phyloP scores from a whole-genome alignment of 1,140 invertebrate genomes.

The Lepidurus packardi region DNA sequence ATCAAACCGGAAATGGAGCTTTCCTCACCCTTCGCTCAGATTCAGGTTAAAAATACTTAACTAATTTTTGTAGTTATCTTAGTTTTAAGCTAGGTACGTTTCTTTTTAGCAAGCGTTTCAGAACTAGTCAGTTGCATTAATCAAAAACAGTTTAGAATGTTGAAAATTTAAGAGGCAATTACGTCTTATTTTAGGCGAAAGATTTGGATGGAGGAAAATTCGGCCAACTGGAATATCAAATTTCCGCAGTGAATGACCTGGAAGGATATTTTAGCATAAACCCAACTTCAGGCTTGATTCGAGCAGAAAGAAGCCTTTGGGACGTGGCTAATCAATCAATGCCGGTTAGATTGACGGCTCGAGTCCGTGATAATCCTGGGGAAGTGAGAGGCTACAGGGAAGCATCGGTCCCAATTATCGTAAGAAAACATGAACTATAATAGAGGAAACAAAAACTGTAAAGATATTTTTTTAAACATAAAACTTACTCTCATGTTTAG shows the following conservation, averaged over 20 bases:
- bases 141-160: too few species aligned
- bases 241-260: conserved; percentile 52
- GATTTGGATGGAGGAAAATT: conserved; percentile 75
- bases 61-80: background rate
- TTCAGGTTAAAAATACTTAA: conserved; percentile 49
- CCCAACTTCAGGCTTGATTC: conserved; percentile 54
- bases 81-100: too few species aligned
- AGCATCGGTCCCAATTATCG: conserved; percentile 57
- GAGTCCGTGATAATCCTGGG: conserved; percentile 65
- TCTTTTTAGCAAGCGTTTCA: too few species aligned
- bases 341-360: conserved; percentile 67
- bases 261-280: conserved; percentile 68
- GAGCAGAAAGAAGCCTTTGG: conserved; percentile 24
- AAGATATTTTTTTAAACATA: conserved; percentile 10
- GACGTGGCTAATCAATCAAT: conserved; percentile 47
- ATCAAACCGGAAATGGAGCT: conserved; percentile 62
- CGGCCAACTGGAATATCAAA: conserved; percentile 65
- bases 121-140: too few species aligned
- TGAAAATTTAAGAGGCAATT: background rate
- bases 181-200: conserved; percentile 54
- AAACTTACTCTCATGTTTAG: conserved; percentile 35
- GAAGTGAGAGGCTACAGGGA: conserved; percentile 36
- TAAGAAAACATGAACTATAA: conserved; percentile 42
- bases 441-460: too few species aligned
- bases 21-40: conserved; percentile 65